Evolutionary conservation across 2,113 vertebrate species (phyloP).

Genomic region (Aptenodytes patagonicus): DNA sequence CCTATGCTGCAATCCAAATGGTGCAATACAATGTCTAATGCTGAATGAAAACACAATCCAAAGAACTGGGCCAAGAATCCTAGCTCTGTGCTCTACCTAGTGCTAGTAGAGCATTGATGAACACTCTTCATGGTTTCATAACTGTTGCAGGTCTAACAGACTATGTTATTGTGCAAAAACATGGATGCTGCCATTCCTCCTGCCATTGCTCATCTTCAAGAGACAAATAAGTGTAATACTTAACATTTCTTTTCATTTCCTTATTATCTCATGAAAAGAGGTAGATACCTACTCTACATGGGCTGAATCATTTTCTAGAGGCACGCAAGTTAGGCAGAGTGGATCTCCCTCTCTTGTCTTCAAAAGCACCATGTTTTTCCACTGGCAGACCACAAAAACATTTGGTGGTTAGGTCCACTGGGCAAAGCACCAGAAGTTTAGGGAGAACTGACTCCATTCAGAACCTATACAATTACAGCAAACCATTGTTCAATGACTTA

Average conservation of each 20-base stretch:
- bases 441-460: not conserved
- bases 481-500: not conserved
- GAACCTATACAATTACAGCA: not conserved
- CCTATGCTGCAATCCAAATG: not conserved
- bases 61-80: not conserved
- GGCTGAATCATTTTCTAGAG: not conserved
- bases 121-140: not conserved
- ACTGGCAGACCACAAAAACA: not conserved
- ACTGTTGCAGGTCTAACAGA: not conserved
- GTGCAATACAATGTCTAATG: fast-evolving
- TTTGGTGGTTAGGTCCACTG: not conserved
- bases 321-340: not conserved
- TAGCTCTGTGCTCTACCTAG: not conserved
- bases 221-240: not conserved
- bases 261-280: not conserved
- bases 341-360: not conserved
- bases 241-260: not conserved
- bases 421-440: not conserved
- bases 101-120: not conserved
- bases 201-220: not conserved
- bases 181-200: not conserved
- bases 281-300: not conserved
- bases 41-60: not conserved
- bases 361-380: not conserved
- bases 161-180: not conserved